Percentiles rank a stretch among this genome's conserved stretches.
Conservation (phyloP, 2,113 vertebrate genomes). For the Lethenteron camtschaticum region DNA sequence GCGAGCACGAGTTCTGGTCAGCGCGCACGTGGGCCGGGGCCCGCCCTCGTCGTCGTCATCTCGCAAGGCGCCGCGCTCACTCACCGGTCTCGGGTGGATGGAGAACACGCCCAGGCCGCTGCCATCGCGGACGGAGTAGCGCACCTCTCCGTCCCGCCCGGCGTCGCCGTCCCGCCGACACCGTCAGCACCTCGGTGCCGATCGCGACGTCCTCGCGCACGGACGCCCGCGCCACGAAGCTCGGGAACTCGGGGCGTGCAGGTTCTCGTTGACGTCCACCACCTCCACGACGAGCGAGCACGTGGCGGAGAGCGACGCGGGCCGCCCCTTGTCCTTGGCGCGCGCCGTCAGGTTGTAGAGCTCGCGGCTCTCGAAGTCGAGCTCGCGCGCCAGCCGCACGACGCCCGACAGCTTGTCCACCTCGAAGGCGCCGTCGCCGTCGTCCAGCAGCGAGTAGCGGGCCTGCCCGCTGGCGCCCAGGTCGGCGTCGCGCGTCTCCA, state of each 20-base stretch:
- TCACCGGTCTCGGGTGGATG: slow-evolving; percentile 82
- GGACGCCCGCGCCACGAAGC: slow-evolving; percentile 52
- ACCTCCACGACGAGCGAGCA: slow-evolving; percentile 85
- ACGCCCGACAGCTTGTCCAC: slow-evolving; percentile 63
- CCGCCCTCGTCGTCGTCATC: too few relatives aligned
- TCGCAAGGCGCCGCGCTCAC: slow-evolving; percentile 11
- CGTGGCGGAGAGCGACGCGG: slow-evolving; percentile 61
- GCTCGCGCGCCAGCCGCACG: slow-evolving; percentile 59
- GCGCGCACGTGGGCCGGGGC: too few relatives aligned
- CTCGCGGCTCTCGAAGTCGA: slow-evolving; percentile 82
- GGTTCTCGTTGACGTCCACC: slow-evolving; percentile 88
- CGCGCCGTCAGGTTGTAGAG: slow-evolving; percentile 81
- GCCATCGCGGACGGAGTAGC: slow-evolving; percentile 79
- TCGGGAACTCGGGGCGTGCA: slow-evolving; percentile 59
- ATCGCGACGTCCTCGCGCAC: slow-evolving; percentile 65
- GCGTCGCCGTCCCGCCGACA: slow-evolving; percentile 54
- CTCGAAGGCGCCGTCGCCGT: slow-evolving; percentile 68
- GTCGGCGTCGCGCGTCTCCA: slow-evolving; percentile 80
- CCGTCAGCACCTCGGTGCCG: slow-evolving; percentile 64
- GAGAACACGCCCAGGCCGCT: slow-evolving; percentile 74
- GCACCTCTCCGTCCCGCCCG: slow-evolving; percentile 70
- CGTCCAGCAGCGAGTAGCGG: slow-evolving; percentile 58
- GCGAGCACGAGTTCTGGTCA: too few relatives aligned
- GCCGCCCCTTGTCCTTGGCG: slow-evolving; percentile 74
- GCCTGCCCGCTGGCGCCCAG: slow-evolving; percentile 69